phyloP scores from a whole-genome alignment of 2,888 invertebrate species.

The Trilocha varians region DNA sequence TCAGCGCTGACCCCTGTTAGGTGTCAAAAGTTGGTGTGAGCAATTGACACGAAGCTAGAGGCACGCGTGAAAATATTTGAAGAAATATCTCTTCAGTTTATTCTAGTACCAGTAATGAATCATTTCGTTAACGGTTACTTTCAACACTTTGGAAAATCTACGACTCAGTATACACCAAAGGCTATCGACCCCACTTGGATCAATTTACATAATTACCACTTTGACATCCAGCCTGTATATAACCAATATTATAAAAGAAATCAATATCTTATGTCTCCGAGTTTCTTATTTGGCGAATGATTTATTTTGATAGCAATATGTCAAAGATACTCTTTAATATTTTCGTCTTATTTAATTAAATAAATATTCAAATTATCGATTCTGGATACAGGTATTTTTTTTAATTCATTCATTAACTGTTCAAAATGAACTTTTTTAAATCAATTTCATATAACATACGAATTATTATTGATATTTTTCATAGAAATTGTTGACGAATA shows the following conservation, averaged over 20 bases:
- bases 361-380: too few species aligned
- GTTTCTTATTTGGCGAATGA: conserved; percentile 16
- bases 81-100: conserved; percentile 63
- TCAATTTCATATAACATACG: too few species aligned
- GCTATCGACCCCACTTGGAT: conserved; percentile 39
- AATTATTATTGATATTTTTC: too few species aligned
- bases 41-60: conserved; percentile 53
- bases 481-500: too few species aligned
- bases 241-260: conserved; percentile 21
- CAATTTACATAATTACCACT: conserved; percentile 48
- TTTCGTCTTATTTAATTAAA: too few species aligned
- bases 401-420: too few species aligned
- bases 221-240: conserved; percentile 29
- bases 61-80: conserved; percentile 68
- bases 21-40: conserved; percentile 59
- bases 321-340: conserved; percentile 3
- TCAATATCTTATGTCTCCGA: conserved; percentile 17
- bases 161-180: conserved; percentile 37
- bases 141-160: conserved; percentile 49
- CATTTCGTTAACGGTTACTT: conserved; percentile 62
- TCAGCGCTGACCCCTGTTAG: conserved; percentile 54
- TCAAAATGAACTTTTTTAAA: too few species aligned
- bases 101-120: conserved; percentile 66
- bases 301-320: conserved; percentile 14
- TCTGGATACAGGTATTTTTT: too few species aligned